A percentile compares a stretch with the other conserved stretches of the same genome.
Conservation (phyloP, 2,797 vertebrate genomes). For the Poecilia picta region DNA sequence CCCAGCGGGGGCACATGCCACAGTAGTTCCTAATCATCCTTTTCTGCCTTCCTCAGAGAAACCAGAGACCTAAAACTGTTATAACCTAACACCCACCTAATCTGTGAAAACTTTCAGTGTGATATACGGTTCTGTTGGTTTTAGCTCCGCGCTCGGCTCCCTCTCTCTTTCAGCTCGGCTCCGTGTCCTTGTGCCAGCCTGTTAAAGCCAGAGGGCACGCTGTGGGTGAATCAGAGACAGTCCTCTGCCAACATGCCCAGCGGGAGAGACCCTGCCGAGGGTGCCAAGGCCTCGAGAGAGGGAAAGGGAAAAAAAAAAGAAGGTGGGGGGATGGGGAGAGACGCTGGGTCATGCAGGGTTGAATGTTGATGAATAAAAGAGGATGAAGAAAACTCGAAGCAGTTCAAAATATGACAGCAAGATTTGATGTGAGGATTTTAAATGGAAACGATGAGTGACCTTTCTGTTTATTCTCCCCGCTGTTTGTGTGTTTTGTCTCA, state of each 20-base stretch:
- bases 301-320: background rate
- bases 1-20: slow-evolving; percentile 52
- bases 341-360: background rate
- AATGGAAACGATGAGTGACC: background rate
- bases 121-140: slow-evolving; percentile 39
- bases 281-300: slow-evolving; percentile 69
- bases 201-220: slow-evolving; percentile 74
- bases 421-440: background rate
- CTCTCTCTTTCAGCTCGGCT: slow-evolving; percentile 49
- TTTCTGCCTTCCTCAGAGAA: slow-evolving; percentile 52
- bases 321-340: background rate
- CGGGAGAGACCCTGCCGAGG: slow-evolving; percentile 58
- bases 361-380: slow-evolving; percentile 23
- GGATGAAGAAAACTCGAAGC: slow-evolving; percentile 14
- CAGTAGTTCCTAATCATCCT: slow-evolving; percentile 20
- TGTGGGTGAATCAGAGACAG: slow-evolving; percentile 66
- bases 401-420: background rate
- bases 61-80: slow-evolving; percentile 29
- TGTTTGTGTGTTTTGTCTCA: slow-evolving; percentile 4
- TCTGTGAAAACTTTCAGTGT: slow-evolving; percentile 40
- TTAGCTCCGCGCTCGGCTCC: slow-evolving; percentile 27
- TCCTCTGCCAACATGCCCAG: slow-evolving; percentile 71
- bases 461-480: slow-evolving; percentile 2
- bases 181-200: slow-evolving; percentile 72
- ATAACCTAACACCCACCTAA: slow-evolving; percentile 19